These are phyloP conservation scores for Argopecten irradians DNA, from an alignment of 1,140 invertebrate species.

Conservation along the genomic window DNA sequence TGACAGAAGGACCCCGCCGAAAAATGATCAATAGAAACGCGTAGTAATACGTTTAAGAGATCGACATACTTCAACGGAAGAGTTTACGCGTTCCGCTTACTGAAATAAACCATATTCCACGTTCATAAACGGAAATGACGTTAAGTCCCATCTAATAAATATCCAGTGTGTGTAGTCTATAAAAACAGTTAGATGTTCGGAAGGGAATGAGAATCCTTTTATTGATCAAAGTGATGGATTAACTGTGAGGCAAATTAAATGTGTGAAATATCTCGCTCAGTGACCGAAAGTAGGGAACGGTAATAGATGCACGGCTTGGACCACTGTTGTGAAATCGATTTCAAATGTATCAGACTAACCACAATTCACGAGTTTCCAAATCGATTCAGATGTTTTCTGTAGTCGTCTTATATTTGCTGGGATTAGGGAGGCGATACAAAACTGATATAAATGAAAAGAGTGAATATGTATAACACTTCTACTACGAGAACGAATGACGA, in stretches of 20 bases:
- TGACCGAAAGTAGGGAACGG: not conserved
- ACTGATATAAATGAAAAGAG: not conserved
- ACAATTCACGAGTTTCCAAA: not conserved
- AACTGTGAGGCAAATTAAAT: not conserved
- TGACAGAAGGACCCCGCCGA: not conserved
- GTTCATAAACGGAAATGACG: conserved; percentile 1
- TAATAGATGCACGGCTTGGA: not conserved
- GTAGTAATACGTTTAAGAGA: not conserved
- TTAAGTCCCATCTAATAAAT: not conserved
- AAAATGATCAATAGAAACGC: not conserved
- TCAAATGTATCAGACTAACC: not conserved
- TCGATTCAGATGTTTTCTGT: not conserved
- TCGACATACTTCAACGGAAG: not conserved
- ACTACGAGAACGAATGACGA: no score
- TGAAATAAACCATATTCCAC: not conserved
- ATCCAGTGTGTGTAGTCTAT: not conserved
- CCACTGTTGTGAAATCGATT: not conserved
- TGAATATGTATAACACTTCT: not conserved
- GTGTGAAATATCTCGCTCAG: not conserved
- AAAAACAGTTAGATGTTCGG: not conserved
- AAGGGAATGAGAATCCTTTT: not conserved
- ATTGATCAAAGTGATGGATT: conserved; percentile 1
- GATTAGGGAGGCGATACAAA: no score
- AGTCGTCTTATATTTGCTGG: not conserved
- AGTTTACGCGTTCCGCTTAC: not conserved